A percentile compares a stretch with the other conserved stretches of the same genome.
Conservation (phyloP, 2,888 invertebrate species). For the Neoscelio sp. region DNA sequence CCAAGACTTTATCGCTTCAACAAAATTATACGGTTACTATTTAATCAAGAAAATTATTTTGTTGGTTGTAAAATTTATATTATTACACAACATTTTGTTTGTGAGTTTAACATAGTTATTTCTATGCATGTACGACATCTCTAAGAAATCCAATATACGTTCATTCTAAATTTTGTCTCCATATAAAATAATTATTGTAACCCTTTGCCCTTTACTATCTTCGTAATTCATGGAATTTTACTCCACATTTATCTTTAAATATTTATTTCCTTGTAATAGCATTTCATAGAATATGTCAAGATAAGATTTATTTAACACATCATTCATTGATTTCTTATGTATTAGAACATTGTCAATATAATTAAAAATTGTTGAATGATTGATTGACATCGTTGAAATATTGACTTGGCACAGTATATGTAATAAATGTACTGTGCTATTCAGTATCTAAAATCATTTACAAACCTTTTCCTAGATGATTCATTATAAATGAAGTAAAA, state of each 20-base stretch:
- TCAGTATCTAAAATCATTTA: conserved; percentile 9
- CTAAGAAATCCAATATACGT: too few species aligned
- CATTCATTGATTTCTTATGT: conserved; percentile 25
- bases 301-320: conserved; percentile 42
- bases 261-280: conserved; percentile 14
- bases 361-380: conserved; percentile 42
- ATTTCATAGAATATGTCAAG: conserved; percentile 49
- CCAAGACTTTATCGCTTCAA: too few species aligned
- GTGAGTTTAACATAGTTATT: too few species aligned
- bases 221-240: not conserved
- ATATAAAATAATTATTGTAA: too few species aligned
- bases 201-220: not conserved
- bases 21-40: too few species aligned
- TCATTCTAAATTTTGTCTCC: too few species aligned
- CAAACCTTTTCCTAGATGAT: conserved; percentile 23
- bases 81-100: too few species aligned
- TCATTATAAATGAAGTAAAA: too few species aligned
- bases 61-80: too few species aligned
- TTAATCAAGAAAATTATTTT: too few species aligned
- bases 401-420: conserved; percentile 1
- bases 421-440: too few species aligned
- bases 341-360: conserved; percentile 49
- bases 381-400: conserved; percentile 35
- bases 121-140: too few species aligned
- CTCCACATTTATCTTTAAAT: not conserved